Conservation (phyloP, 2,888 invertebrate genomes). For the Sclerodermus sp. region DNA sequence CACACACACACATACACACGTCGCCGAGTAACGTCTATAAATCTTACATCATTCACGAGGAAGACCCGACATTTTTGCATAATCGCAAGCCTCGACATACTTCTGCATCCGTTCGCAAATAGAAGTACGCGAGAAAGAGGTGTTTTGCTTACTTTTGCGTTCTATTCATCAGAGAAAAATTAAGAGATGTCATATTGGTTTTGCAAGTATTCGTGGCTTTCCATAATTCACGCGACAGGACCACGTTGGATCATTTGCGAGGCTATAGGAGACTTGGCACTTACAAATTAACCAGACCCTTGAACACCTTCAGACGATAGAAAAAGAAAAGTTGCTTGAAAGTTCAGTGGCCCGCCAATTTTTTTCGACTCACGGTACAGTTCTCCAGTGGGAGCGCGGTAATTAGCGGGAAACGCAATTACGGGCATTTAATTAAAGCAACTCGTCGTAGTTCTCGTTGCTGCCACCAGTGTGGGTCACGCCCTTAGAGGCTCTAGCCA, state of each 20-base stretch:
- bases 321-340: slow-evolving; percentile 24
- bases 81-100: background rate
- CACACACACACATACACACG: no score
- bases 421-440: slow-evolving; percentile 51
- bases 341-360: slow-evolving; percentile 29
- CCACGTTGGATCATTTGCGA: slow-evolving; percentile 13
- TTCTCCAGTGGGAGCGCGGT: slow-evolving; percentile 29
- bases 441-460: slow-evolving; percentile 31
- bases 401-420: slow-evolving; percentile 52
- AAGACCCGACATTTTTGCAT: background rate
- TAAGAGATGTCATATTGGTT: background rate
- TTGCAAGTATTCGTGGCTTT: background rate
- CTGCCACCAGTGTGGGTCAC: slow-evolving; percentile 11
- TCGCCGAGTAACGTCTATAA: no score
- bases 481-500: slow-evolving; percentile 22
- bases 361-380: slow-evolving; percentile 22
- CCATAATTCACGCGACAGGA: background rate
- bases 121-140: background rate
- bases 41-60: no score
- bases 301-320: slow-evolving; percentile 35
- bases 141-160: background rate
- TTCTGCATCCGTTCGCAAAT: background rate
- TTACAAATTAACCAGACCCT: slow-evolving; percentile 19
- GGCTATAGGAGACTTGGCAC: slow-evolving; percentile 14
- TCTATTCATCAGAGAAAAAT: background rate